Conservation (phyloP, 2,888 invertebrate species). For the Leptinotarsa tumamoca region DNA sequence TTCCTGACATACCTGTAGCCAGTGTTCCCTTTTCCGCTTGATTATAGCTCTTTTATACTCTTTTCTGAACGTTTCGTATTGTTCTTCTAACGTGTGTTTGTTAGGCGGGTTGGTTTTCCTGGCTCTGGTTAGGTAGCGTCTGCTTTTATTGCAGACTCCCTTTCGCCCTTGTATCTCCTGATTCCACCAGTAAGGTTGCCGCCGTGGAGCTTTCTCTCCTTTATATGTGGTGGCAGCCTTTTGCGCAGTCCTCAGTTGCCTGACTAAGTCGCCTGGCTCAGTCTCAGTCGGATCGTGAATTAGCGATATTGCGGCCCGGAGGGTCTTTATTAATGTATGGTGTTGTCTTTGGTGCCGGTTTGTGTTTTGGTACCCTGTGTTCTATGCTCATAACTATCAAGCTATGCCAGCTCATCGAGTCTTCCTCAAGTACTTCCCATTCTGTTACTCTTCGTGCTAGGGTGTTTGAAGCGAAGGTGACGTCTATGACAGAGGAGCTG, state of each 20-base stretch:
- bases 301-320: conserved; percentile 12
- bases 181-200: conserved; percentile 11
- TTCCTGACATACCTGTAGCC: conserved; percentile 11
- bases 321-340: conserved; percentile 3
- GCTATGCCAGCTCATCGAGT: conserved; percentile 17
- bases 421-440: neutral
- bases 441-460: neutral
- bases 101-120: neutral
- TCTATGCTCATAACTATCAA: conserved; percentile 4
- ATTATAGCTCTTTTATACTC: neutral
- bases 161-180: neutral
- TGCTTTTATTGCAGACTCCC: conserved; percentile 6
- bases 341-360: neutral
- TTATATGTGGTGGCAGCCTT: conserved; percentile 3
- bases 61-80: neutral
- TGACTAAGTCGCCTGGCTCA: conserved; percentile 16
- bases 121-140: neutral
- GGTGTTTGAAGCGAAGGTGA: neutral
- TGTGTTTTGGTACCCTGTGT: neutral
- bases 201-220: neutral
- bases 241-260: conserved; percentile 2
- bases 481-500: neutral
- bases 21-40: conserved; percentile 1
- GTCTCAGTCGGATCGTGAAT: neutral
- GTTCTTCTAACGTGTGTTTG: conserved; percentile 1